Evolutionary conservation across 1,140 invertebrate species (phyloP).

Genomic region (Drosophila orena): DNA sequence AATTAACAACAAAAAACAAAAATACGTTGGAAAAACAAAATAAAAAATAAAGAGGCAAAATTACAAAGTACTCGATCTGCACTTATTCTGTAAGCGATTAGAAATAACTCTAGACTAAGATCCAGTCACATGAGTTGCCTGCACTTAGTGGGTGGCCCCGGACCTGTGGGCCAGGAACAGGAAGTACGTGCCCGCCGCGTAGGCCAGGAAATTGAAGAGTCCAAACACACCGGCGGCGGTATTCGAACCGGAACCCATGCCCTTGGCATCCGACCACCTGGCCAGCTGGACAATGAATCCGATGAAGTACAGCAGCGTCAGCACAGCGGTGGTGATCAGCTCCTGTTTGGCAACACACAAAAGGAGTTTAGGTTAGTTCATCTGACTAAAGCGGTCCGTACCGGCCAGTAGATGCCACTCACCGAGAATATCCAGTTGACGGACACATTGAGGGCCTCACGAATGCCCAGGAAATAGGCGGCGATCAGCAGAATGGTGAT

Average conservation of each 20-base stretch:
- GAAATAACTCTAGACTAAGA: slow-evolving; percentile 47
- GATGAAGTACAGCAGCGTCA: slow-evolving; percentile 90
- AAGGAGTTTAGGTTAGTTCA: no score
- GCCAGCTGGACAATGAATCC: slow-evolving; percentile 92
- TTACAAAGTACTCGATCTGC: slow-evolving; percentile 36
- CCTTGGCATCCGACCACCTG: slow-evolving; percentile 85
- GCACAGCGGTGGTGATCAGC: slow-evolving; percentile 90
- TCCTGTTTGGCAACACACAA: slow-evolving; percentile 87
- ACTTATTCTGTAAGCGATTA: slow-evolving; percentile 58
- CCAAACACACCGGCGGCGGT: slow-evolving; percentile 92
- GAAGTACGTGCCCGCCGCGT: slow-evolving; percentile 90
- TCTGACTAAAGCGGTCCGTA: no score
- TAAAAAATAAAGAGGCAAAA: slow-evolving; percentile 22
- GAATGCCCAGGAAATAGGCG: slow-evolving; percentile 91
- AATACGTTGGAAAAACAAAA: neutral
- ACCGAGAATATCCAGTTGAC: slow-evolving; percentile 94
- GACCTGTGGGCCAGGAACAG: slow-evolving; percentile 91
- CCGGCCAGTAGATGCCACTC: slow-evolving; percentile 75
- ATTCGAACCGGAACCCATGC: slow-evolving; percentile 86
- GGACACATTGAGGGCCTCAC: slow-evolving; percentile 90
- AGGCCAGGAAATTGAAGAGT: slow-evolving; percentile 92
- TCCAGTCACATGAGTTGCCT: neutral
- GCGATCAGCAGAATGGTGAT: slow-evolving; percentile 92
- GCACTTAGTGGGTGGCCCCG: slow-evolving; percentile 80
- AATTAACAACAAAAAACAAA: slow-evolving; percentile 35